Base-by-base conservation (phyloP, 2,797 vertebrate genomes). In the Lacerta viridis region DNA sequence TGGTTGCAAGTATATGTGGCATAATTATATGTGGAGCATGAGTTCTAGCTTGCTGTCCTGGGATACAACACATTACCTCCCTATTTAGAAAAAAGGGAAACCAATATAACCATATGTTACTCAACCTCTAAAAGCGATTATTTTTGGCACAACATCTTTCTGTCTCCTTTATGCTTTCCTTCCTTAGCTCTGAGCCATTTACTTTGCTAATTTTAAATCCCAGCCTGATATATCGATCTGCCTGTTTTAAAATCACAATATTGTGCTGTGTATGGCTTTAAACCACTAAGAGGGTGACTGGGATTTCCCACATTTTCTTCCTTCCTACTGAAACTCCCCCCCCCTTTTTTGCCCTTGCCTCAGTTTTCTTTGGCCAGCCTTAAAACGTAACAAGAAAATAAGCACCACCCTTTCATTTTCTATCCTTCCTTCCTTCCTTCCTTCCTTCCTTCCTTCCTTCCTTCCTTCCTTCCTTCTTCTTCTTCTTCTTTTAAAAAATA, bases 261-360 rank as follows among this genome's bases (percentile, higher is more conserved):
- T 86, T 74, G 85, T 79, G 17, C 80, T 94, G 92, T 90, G 11
- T 41, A 89, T 77, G 18, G 59, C 93, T 39, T 88, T 88, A 66
- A 91, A 92, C 27, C 1, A 29, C 69, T 2, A 41, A 74, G 23
- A 36, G 18, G 20, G 4, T 17, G 50, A 15, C n/a, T 7, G 1
- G 4, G 29, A 20, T 29, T 68, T 43, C 10, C 74, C 43, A 23
- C n/a, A 29, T 68, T 68, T 85, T 80, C 25, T 75, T 55, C 50
- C 50, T 23, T 82, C 25, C 6, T 61, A 41, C 46, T 80, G 84
- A 92, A 93, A 89, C 77, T 74, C 89, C 83, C 6, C 4, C 18
- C 83, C 82, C 86, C 89, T 93, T 92, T 89, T 93, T 89, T 89
- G 87, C 93, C 91, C 93, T 91, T 82, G 1, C 79, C 84, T 55